Base-by-base conservation (phyloP, 2,797 vertebrate genomes). In the Aphelocoma californica region DNA sequence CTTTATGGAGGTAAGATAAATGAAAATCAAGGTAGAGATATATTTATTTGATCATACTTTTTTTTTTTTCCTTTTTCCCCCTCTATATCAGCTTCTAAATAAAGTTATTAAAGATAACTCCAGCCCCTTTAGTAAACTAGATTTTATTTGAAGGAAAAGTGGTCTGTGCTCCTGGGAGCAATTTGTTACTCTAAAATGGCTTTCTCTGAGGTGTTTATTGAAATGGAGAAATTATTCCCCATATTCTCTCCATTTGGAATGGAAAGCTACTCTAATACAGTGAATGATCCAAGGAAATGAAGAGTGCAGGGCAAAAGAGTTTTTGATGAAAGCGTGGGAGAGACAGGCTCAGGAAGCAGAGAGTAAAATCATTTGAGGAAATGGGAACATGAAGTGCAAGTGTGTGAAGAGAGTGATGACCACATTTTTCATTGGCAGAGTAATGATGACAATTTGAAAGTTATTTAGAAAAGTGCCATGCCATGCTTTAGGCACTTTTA, bases 141-240 rank as follows among this genome's bases (percentile, higher is more conserved):
- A 56, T 86, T 84, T 88, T 86, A 86, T 90, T 72, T 91, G 66
- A 92, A 79, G 51, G 36, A 90, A 85, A 94, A 95, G 70, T 69
- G 26, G 28, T 90, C 61, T 86, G 47, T 73, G 50, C 90, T 92
- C 45, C 66, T 84, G 92, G 66, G 94, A 95, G 29, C 40, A 88
- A 95, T 94, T 95, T 88, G 20, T 20, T 93, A 72, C 73, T 94
- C 66, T 92, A 79, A 90, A 96, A 95, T 79, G 50, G 3, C 34
- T 94, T 92, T 94, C 73, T 88, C 24, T 90, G 80, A 95, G 94
- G 51, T 84, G 72, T 92, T 92, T 86, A 86, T 88, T 93, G 90
- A 95, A 95, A 92, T 88, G 50, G 65, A 83, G 77, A 88, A 95
- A 95, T 93, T 91, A 88, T 93, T 86, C 51, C 9, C 58, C 18